Percentiles rank a stretch among this genome's conserved stretches.
These are phyloP conservation scores for Mamestra configurata DNA, from an alignment of 1,140 invertebrate species.

Conservation along the genomic window DNA sequence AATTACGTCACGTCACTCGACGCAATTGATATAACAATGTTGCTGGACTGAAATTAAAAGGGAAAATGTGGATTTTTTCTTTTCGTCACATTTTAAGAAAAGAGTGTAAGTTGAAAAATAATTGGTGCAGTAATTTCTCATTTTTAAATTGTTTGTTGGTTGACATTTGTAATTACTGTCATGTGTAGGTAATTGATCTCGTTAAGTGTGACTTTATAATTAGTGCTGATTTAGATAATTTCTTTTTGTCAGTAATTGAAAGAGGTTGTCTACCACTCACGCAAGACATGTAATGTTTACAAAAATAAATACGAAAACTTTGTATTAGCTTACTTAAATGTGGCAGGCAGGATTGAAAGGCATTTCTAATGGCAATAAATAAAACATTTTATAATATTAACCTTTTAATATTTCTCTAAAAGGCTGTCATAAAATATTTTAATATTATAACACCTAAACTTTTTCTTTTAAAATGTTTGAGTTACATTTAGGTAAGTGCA, in stretches of 20 bases:
- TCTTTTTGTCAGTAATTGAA: neutral
- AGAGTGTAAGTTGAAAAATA: neutral
- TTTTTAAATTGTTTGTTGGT: neutral
- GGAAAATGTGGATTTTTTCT: neutral
- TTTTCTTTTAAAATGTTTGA: no score
- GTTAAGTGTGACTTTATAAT: constrained; percentile 8
- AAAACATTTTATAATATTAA: no score
- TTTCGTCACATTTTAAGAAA: neutral
- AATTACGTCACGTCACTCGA: constrained; percentile 74
- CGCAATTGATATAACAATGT: constrained; percentile 55
- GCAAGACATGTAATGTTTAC: neutral
- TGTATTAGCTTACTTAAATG: no score
- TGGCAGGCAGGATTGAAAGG: no score
- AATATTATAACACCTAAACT: no score
- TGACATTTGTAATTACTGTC: constrained; percentile 1
- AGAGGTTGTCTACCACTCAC: neutral
- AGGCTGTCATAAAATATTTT: no score
- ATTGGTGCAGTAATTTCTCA: neutral
- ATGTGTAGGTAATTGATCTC: constrained; percentile 14
- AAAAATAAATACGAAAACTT: neutral
- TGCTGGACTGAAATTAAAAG: constrained; percentile 12
- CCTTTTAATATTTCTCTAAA: no score
- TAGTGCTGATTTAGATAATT: constrained; percentile 2
- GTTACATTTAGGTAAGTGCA: no score
- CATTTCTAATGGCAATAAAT: no score